Evolutionary conservation across 2,797 vertebrate genomes (phyloP), one percentile per base, ranked within the genome.

Genomic region (Cottoperca gobio): DNA sequence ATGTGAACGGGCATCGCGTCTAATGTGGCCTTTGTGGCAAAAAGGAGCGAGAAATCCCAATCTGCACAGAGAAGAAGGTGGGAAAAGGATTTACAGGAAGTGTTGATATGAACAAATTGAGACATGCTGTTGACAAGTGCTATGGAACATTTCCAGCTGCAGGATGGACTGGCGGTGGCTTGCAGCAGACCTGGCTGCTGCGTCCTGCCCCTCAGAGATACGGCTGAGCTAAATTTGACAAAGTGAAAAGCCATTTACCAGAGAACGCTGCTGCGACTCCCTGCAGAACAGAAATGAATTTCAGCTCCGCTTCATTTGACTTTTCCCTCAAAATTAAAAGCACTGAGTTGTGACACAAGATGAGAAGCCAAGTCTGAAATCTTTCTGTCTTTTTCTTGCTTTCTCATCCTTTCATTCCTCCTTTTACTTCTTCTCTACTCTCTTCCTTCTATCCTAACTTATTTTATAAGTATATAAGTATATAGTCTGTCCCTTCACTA

Each of bases 281-380:
- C 73, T 0, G 37, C 67, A 76, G 86, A 85, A 89, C 75, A 67
- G 57, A 86, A 92, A 86, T 89, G 75, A 88, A 86, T 90, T 90
- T 57, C 69, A 81, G 90, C 86, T 78, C 65, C 17, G 78, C 86
- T 87, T 88, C 87, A 89, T 92, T 90, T 87, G 82, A 89, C 70
- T 85, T 88, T 86, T 69, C 12, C 73, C 61, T 63, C 33, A 70
- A 89, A 91, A 92, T 92, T 87, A 93, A 90, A 91, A 88, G 83
- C 89, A 81, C 60, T 60, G 88, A 78, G 69, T 88, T 91, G 88
- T 89, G 86, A 88, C 85, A 76, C 13, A 48, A 69, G 77, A 90
- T 69, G 81, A 82, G 62, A 74, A 76, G 67, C 17, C 33, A 31
- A 33, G 13, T 70, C 53, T 57, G 28, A 52, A 52, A 45, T 69